phyloP scores from a whole-genome alignment of 2,888 invertebrate genomes.

The Temnothorax ravouxi region DNA sequence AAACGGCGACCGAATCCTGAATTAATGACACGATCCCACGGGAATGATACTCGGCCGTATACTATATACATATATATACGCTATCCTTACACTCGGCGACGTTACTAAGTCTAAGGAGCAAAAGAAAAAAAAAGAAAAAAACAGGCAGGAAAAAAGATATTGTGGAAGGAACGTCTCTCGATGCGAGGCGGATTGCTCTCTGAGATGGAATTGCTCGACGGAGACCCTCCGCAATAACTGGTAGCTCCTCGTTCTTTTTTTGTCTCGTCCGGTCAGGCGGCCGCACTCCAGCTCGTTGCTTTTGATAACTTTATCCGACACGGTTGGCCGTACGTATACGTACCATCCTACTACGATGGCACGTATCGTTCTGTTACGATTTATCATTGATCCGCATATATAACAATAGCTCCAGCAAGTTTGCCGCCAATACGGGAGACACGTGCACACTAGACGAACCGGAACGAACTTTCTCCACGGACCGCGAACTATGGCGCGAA shows the following conservation, averaged over 20 bases:
- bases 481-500: slow-evolving; percentile 37
- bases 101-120: slow-evolving; percentile 12
- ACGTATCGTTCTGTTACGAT: slow-evolving; percentile 71
- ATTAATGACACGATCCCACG: slow-evolving; percentile 44
- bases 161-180: slow-evolving; percentile 38
- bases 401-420: slow-evolving; percentile 9
- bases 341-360: slow-evolving; percentile 56
- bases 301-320: slow-evolving; percentile 71
- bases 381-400: slow-evolving; percentile 70
- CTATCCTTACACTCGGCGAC: slow-evolving; percentile 13
- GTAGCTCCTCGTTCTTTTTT: slow-evolving; percentile 32
- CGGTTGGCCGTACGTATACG: slow-evolving; percentile 54
- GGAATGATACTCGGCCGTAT: neutral
- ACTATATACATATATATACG: slow-evolving; percentile 13
- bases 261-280: slow-evolving; percentile 26
- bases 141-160: slow-evolving; percentile 33
- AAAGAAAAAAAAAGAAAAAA: neutral
- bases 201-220: slow-evolving; percentile 72
- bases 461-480: slow-evolving; percentile 29
- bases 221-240: slow-evolving; percentile 75
- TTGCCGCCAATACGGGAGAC: slow-evolving; percentile 23
- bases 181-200: slow-evolving; percentile 68
- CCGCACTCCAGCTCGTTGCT: slow-evolving; percentile 58
- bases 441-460: neutral
- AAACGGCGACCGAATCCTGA: slow-evolving; percentile 16